Evolutionary conservation across 2,888 invertebrate genomes (phyloP).

Genomic region (Ecliptopera silaceata): DNA sequence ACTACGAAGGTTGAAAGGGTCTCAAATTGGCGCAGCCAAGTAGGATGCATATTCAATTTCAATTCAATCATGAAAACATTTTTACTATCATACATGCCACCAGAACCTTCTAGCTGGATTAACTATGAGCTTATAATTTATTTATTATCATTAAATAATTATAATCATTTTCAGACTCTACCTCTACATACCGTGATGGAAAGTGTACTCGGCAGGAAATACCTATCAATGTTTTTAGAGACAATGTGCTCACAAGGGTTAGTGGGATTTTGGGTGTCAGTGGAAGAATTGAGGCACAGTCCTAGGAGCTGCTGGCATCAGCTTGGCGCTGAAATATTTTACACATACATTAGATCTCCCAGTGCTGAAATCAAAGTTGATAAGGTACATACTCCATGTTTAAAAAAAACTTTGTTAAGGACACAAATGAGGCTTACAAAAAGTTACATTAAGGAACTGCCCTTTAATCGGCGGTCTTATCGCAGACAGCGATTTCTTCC

Average conservation of each 20-base stretch:
- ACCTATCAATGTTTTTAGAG: conserved; percentile 91
- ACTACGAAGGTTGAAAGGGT: no score
- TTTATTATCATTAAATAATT: background rate
- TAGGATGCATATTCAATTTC: no score
- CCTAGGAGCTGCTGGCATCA: conserved; percentile 91
- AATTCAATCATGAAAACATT: no score
- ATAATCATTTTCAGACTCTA: conserved; percentile 80
- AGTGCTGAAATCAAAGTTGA: conserved; percentile 92
- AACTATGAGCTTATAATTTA: no score
- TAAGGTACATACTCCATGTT: conserved; percentile 72
- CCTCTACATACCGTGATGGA: conserved; percentile 89
- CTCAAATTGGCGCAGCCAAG: conserved; percentile 4
- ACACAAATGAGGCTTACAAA: no score
- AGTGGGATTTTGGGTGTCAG: conserved; percentile 93
- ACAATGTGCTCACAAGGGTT: conserved; percentile 92
- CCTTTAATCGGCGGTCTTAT: no score
- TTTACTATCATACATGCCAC: no score
- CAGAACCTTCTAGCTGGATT: no score
- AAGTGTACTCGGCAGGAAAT: conserved; percentile 90
- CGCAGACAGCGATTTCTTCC: no score
- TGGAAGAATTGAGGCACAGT: conserved; percentile 91
- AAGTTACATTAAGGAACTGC: no score
- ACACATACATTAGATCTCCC: conserved; percentile 92
- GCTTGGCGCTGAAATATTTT: conserved; percentile 95
- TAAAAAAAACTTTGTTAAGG: no score